Evolutionary conservation across 2,797 vertebrate species (phyloP).

Genomic region (Sardinella longiceps): DNA sequence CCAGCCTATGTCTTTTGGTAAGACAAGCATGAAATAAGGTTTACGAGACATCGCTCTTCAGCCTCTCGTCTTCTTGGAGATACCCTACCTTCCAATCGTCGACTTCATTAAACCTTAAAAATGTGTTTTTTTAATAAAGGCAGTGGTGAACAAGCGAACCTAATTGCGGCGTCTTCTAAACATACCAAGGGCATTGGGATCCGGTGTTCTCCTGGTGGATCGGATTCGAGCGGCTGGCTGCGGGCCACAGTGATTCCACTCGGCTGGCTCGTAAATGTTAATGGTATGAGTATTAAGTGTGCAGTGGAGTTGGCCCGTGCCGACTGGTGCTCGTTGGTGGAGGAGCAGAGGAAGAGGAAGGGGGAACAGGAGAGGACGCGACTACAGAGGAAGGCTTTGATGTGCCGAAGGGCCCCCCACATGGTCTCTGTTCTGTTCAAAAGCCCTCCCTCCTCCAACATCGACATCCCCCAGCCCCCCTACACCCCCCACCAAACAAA

Average conservation of each 20-base stretch:
- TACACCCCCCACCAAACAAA: not conserved
- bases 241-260: constrained; percentile 37
- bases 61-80: not conserved
- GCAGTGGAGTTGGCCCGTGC: constrained; percentile 10
- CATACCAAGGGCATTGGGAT: constrained; percentile 23
- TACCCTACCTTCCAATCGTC: not conserved
- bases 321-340: not conserved
- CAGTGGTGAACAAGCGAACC: constrained; percentile 37
- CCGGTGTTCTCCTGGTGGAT: constrained; percentile 8
- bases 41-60: not conserved
- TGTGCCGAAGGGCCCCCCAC: not conserved
- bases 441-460: not conserved
- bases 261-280: constrained; percentile 34
- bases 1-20: not conserved
- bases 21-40: not conserved
- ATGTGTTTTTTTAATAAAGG: constrained; percentile 35
- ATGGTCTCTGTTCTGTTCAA: not conserved
- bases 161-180: not conserved
- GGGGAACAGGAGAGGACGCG: not conserved
- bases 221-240: constrained; percentile 28
- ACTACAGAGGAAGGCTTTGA: not conserved
- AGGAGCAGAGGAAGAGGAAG: constrained; percentile 38
- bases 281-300: constrained; percentile 32
- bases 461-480: not conserved
- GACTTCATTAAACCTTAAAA: constrained; percentile 15